Conservation (phyloP, 1,140 invertebrate genomes). For the Berghia stephanieae region DNA sequence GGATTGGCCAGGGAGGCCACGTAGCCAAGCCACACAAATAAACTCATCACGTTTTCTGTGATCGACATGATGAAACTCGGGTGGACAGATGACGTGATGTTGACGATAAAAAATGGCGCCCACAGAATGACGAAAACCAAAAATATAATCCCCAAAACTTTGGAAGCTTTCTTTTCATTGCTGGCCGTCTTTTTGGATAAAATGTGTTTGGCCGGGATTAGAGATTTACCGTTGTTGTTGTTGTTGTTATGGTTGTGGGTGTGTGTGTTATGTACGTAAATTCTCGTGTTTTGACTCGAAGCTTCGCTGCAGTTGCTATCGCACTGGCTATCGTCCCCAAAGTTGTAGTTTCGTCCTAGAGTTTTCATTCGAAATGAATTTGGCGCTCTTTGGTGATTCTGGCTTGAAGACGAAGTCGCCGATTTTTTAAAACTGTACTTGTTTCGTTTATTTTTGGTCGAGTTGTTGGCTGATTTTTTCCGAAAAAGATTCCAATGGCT, state of each 20-base stretch:
- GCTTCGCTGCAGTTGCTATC: neutral
- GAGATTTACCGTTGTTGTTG: neutral
- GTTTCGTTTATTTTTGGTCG: too few relatives aligned
- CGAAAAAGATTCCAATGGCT: too few relatives aligned
- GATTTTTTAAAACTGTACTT: too few relatives aligned
- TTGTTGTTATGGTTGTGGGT: too few relatives aligned
- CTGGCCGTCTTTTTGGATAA: conserved; percentile 56
- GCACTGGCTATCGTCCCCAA: too few relatives aligned
- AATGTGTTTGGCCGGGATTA: conserved; percentile 39
- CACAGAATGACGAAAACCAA: conserved; percentile 63
- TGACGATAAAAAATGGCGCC: conserved; percentile 66
- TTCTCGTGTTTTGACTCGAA: neutral
- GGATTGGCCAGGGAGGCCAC: conserved; percentile 66
- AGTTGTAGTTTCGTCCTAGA: too few relatives aligned
- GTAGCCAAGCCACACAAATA: conserved; percentile 66
- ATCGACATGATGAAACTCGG: conserved; percentile 44
- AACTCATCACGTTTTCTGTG: conserved; percentile 54
- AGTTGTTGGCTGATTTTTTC: too few relatives aligned
- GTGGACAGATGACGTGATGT: conserved; percentile 60
- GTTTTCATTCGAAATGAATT: too few relatives aligned
- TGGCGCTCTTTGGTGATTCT: too few relatives aligned
- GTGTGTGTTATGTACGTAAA: too few relatives aligned
- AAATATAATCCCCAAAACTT: conserved; percentile 67
- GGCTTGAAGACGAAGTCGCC: too few relatives aligned
- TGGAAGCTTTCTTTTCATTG: conserved; percentile 64